Conservation (phyloP, 1,140 invertebrate species). For the Laupala kohalensis region DNA sequence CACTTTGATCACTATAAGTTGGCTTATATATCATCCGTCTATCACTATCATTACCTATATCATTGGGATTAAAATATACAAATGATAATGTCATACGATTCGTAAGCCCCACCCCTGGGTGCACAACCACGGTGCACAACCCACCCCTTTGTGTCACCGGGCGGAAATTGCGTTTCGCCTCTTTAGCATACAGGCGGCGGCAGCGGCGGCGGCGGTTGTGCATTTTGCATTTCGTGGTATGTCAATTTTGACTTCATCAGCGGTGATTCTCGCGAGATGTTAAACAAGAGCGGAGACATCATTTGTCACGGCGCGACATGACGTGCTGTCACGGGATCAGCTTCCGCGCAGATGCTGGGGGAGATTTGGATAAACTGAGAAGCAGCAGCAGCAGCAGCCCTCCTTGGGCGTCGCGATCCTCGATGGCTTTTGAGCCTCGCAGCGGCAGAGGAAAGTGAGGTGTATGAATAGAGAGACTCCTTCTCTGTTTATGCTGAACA, state of each 20-base stretch:
- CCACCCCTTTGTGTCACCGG: too few species aligned
- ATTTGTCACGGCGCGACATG: neutral
- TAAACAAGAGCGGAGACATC: neutral
- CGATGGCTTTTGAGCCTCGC: neutral
- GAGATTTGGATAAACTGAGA: neutral
- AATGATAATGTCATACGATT: too few species aligned
- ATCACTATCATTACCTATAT: too few species aligned
- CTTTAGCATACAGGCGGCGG: neutral
- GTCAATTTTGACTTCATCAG: neutral
- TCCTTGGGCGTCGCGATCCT: neutral
- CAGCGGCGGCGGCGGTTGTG: too few species aligned
- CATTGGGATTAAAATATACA: too few species aligned
- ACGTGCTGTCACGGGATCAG: neutral
- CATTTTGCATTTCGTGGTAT: neutral
- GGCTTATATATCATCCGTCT: too few species aligned
- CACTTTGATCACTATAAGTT: too few species aligned
- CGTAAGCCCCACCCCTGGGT: too few species aligned
- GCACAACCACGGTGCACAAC: too few species aligned
- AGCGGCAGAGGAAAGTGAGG: neutral
- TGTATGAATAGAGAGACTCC: too few species aligned
- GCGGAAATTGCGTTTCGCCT: neutral
- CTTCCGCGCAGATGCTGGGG: neutral
- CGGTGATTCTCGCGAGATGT: neutral
- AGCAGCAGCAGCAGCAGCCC: too few species aligned
- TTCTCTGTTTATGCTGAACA: too few species aligned